These are phyloP conservation scores for Epirrita christyi DNA, from an alignment of 2,888 invertebrate genomes.

Conservation along the genomic window DNA sequence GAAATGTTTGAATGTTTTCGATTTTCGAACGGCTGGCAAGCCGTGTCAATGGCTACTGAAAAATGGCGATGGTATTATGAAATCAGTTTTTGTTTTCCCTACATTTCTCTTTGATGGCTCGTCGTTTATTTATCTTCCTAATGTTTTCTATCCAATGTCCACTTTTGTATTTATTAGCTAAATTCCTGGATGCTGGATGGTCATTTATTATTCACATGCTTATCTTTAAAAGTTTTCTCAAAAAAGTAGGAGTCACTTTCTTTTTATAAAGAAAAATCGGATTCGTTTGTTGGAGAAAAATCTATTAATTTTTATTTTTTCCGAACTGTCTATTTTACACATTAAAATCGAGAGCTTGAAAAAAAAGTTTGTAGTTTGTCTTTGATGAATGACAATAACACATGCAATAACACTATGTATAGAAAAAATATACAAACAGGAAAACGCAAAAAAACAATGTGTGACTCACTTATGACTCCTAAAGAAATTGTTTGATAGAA, in stretches of 20 bases:
- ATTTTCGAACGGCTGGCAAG: conserved; percentile 75
- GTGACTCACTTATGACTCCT: neutral
- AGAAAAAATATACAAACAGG: neutral
- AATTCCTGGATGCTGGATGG: conserved; percentile 7
- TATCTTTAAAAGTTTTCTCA: neutral
- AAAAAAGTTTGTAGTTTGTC: no score
- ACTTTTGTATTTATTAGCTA: conserved; percentile 26
- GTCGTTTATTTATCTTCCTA: conserved; percentile 38
- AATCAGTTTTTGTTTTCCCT: conserved; percentile 53
- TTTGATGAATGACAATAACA: no score
- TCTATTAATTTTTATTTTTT: no score
- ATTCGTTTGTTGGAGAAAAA: no score
- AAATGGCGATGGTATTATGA: conserved; percentile 62
- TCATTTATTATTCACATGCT: neutral
- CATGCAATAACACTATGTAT: no score
- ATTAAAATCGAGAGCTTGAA: no score
- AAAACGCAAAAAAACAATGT: neutral
- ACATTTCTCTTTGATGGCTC: conserved; percentile 45
- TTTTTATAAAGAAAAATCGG: no score
- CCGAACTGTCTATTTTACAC: no score
- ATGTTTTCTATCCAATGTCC: conserved; percentile 16
- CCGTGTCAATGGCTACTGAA: conserved; percentile 63
- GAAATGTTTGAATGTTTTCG: conserved; percentile 81
- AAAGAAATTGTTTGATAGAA: neutral
- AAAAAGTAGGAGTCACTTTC: neutral